A percentile compares a stretch with the other conserved stretches of the same genome.
Evolutionary conservation across 2,113 vertebrate species (phyloP).

Genomic region (Strix uralensis): DNA sequence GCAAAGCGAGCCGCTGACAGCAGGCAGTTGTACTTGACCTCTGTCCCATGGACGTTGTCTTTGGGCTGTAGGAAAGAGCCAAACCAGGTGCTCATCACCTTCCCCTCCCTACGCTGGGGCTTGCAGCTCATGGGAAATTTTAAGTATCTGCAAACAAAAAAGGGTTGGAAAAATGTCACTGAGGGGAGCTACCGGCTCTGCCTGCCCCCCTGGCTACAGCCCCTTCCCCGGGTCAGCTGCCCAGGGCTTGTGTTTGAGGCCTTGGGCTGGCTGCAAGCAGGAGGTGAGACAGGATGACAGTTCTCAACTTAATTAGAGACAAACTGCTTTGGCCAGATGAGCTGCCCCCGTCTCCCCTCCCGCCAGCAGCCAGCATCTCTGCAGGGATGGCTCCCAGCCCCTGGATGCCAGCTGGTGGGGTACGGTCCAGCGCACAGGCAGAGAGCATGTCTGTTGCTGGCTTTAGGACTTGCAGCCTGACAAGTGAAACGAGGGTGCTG

Average conservation of each 20-base stretch:
- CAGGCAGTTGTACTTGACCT: rapidly evolving
- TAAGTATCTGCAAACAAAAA: neutral
- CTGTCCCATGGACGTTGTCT: rapidly evolving
- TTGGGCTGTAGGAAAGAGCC: neutral
- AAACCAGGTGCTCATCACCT: neutral
- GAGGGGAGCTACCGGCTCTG: neutral
- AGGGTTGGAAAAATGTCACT: neutral
- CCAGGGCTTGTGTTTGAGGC: rapidly evolving
- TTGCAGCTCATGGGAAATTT: neutral
- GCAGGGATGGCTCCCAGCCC: neutral
- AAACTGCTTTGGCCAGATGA: neutral
- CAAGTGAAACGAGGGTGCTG: rapidly evolving
- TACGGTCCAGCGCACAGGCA: neutral
- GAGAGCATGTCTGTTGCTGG: neutral
- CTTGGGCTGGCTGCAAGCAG: neutral
- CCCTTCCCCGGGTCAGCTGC: neutral
- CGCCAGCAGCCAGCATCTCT: neutral
- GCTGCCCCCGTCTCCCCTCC: neutral
- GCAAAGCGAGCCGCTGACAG: rapidly evolving
- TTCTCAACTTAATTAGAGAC: neutral
- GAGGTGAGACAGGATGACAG: neutral
- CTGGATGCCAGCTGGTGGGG: neutral
- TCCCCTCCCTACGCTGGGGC: neutral
- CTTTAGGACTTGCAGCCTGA: neutral
- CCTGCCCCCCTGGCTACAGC: neutral